Conservation (phyloP, 2,888 invertebrate species). For the Norana najaformis region DNA sequence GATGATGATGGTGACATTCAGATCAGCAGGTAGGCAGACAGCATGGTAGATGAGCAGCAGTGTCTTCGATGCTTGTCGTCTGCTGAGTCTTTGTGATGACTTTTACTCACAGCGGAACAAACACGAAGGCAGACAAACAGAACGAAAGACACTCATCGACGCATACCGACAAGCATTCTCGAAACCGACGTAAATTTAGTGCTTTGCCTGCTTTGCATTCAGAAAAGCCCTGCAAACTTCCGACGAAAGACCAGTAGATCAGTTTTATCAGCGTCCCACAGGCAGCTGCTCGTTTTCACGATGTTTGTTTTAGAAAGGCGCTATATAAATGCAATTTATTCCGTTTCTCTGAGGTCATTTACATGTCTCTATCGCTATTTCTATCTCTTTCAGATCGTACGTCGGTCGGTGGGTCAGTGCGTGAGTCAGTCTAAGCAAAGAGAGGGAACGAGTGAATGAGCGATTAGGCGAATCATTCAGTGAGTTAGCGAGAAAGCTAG, state of each 20-base stretch:
- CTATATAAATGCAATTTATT: neutral
- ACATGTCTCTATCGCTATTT: neutral
- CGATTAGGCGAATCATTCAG: neutral
- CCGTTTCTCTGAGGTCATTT: neutral
- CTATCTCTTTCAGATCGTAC: neutral
- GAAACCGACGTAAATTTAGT: neutral
- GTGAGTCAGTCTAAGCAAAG: neutral
- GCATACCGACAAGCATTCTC: neutral
- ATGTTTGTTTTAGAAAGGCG: neutral
- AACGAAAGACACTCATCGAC: neutral
- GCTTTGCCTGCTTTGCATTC: neutral
- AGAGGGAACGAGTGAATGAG: neutral
- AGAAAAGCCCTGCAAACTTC: neutral
- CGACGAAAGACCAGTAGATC: neutral
- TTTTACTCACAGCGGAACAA: neutral
- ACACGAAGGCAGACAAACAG: neutral
- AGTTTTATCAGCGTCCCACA: neutral
- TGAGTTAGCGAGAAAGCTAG: neutral
- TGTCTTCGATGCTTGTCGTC: neutral
- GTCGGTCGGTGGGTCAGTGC: neutral
- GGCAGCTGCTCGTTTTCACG: neutral
- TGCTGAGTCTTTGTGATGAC: neutral
- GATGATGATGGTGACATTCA: conserved; percentile 17
- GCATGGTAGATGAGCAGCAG: neutral
- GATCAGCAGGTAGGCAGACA: neutral